A percentile compares a stretch with the other conserved stretches of the same genome.
These are phyloP conservation scores for Forpus xanthops DNA, from an alignment of 2,797 vertebrate species.

Conservation along the genomic window DNA sequence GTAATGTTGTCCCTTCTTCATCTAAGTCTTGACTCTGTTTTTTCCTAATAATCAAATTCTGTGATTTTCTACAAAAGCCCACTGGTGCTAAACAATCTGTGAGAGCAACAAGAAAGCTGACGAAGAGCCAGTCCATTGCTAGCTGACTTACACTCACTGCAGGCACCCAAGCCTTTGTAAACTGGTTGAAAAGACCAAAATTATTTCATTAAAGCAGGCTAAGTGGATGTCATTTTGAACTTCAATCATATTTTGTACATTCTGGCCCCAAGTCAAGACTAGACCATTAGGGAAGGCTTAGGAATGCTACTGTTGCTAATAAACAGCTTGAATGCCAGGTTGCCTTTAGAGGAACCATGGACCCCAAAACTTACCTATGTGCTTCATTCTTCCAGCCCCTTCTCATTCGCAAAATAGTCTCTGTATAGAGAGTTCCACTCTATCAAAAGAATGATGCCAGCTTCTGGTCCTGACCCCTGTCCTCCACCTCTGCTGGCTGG, in stretches of 20 bases:
- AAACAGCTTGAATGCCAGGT: not conserved
- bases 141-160: not conserved
- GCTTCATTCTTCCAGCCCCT: not conserved
- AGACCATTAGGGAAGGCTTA: not conserved
- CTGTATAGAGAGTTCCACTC: not conserved
- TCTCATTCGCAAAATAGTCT: not conserved
- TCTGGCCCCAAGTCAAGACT: not conserved
- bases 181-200: not conserved
- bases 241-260: not conserved
- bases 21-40: not conserved
- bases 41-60: not conserved
- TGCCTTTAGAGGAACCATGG: not conserved
- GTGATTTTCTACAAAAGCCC: not conserved
- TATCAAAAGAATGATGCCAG: not conserved
- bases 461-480: not conserved
- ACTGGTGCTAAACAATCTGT: not conserved
- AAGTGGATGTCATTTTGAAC: not conserved
- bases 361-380: not conserved
- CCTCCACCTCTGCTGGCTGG: not conserved
- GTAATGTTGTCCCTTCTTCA: not conserved
- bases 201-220: not conserved
- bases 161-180: not conserved
- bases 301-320: not conserved
- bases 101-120: not conserved
- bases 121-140: not conserved